Evolutionary conservation across 2,797 vertebrate genomes (phyloP).

Genomic region (Ctenopoma multispine): DNA sequence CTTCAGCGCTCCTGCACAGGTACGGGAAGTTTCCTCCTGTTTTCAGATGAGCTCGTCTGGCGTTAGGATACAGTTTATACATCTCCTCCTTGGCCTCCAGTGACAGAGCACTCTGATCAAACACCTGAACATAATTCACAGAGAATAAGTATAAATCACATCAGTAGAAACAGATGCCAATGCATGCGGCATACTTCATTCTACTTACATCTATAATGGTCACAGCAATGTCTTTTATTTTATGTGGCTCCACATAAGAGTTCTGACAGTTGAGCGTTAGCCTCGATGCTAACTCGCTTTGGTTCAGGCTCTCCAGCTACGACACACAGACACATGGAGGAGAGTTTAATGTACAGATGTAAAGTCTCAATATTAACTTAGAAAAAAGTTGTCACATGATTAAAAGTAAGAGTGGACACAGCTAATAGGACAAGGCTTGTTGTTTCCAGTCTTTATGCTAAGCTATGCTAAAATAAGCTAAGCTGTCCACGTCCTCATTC

Average conservation of each 20-base stretch:
- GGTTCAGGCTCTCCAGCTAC: constrained; percentile 95
- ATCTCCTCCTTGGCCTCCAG: constrained; percentile 98
- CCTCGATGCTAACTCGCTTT: constrained; percentile 95
- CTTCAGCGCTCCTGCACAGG: constrained; percentile 96
- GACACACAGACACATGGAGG: constrained; percentile 1
- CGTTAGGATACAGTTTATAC: constrained; percentile 97
- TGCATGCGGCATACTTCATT: fast-evolving
- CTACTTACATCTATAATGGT: constrained; percentile 96
- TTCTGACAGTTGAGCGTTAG: constrained; percentile 99
- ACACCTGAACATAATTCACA: constrained; percentile 85
- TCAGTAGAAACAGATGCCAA: not conserved
- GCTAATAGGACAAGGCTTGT: too few species aligned
- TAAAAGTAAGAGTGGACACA: not conserved
- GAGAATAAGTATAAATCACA: not conserved
- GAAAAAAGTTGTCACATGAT: not conserved
- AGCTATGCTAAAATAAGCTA: too few species aligned
- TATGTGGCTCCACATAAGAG: constrained; percentile 98
- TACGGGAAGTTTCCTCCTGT: constrained; percentile 98
- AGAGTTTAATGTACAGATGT: not conserved
- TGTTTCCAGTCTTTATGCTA: too few species aligned
- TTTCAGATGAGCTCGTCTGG: constrained; percentile 96
- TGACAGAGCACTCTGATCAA: constrained; percentile 97
- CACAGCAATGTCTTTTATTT: constrained; percentile 94
- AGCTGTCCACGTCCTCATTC: too few species aligned
- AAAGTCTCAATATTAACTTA: not conserved